A percentile compares a stretch with the other conserved stretches of the same genome.
phyloP scores from a whole-genome alignment of 2,888 invertebrate genomes.

The Meliscaeva auricollis region DNA sequence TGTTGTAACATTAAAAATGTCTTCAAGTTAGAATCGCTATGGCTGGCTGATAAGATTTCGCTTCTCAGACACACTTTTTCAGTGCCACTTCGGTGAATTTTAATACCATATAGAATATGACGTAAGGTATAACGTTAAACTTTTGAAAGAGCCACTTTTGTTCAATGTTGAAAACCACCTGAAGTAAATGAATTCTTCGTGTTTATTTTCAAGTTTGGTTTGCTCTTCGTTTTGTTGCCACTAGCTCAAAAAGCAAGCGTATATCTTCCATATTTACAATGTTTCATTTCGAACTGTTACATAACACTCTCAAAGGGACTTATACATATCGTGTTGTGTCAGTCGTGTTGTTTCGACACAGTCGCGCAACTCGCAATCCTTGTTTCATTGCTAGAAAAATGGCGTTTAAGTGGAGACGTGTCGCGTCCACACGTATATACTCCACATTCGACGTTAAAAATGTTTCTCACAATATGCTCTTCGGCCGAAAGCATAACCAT shows the following conservation, averaged over 20 bases:
- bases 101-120: too few relatives aligned
- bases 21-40: too few relatives aligned
- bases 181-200: constrained; percentile 59
- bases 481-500: constrained; percentile 62
- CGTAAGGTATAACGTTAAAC: neutral
- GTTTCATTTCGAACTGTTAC: constrained; percentile 16
- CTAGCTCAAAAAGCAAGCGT: neutral
- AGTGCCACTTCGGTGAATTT: too few relatives aligned
- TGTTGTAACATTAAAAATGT: too few relatives aligned
- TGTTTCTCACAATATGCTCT: constrained; percentile 49
- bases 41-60: too few relatives aligned
- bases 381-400: constrained; percentile 59
- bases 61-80: too few relatives aligned
- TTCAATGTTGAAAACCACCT: constrained; percentile 51
- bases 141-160: constrained; percentile 27
- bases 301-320: constrained; percentile 41
- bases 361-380: constrained; percentile 13
- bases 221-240: neutral
- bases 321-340: neutral
- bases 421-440: constrained; percentile 65
- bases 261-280: neutral
- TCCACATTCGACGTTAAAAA: constrained; percentile 66
- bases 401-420: constrained; percentile 67
- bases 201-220: constrained; percentile 15
- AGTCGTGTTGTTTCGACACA: constrained; percentile 13